phyloP scores from a whole-genome alignment of 2,888 invertebrate genomes.

The Dinocampus coccinellae region DNA sequence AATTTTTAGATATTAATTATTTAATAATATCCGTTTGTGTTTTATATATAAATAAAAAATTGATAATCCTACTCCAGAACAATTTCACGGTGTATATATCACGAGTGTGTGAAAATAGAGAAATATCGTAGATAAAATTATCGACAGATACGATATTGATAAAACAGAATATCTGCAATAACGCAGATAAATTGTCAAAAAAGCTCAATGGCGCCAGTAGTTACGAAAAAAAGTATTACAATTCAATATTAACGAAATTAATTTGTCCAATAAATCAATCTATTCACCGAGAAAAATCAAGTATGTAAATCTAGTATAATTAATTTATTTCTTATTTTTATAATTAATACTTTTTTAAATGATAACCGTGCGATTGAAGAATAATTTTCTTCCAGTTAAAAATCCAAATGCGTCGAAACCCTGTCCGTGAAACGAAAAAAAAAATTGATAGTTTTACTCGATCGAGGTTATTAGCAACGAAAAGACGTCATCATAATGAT shows the following conservation, averaged over 20 bases:
- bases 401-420: conserved; percentile 52
- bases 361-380: background rate
- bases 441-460: conserved; percentile 47
- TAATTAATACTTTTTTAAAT: background rate
- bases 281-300: conserved; percentile 52
- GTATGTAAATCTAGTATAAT: conserved; percentile 9
- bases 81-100: no score
- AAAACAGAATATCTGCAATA: conserved; percentile 45
- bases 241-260: conserved; percentile 41
- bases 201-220: conserved; percentile 48
- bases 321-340: background rate
- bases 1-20: no score
- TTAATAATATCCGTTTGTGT: no score
- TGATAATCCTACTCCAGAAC: background rate
- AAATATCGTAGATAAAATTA: conserved; percentile 49
- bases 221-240: conserved; percentile 40
- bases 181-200: conserved; percentile 38
- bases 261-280: no score
- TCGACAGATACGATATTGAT: conserved; percentile 53
- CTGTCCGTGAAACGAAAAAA: conserved; percentile 53
- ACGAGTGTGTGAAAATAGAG: conserved; percentile 30
- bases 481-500: conserved; percentile 43
- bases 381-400: conserved; percentile 26
- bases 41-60: no score
- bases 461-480: conserved; percentile 50